phyloP scores from a whole-genome alignment of 2,888 invertebrate genomes.

The Xestobium rufovillosum region DNA sequence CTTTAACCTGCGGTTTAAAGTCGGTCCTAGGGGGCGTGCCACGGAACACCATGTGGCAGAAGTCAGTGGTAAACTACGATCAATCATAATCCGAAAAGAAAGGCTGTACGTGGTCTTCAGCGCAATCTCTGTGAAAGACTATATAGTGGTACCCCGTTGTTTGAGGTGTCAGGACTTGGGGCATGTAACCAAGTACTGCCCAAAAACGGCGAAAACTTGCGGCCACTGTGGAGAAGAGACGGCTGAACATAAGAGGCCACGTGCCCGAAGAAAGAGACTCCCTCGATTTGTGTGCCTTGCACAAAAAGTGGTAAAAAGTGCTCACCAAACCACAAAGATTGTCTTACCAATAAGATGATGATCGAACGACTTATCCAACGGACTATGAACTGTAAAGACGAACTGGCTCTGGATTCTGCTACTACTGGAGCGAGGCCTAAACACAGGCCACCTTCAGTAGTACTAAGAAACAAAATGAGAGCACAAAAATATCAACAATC shows the following conservation, averaged over 20 bases:
- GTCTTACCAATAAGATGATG: no score
- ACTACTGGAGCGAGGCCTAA: no score
- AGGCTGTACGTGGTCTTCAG: no score
- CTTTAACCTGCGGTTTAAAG: conserved; percentile 8
- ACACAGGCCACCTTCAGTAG: no score
- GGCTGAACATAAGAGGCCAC: conserved; percentile 4
- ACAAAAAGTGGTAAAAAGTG: conserved; percentile 2
- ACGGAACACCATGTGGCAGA: conserved; percentile 8
- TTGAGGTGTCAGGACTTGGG: conserved; percentile 7
- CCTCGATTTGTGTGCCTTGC: conserved; percentile 8
- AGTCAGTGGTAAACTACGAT: conserved; percentile 1
- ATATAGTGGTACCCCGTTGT: conserved; percentile 9
- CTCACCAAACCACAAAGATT: conserved; percentile 1
- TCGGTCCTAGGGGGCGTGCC: conserved; percentile 8
- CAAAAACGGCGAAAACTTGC: conserved; percentile 2
- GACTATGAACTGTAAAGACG: conserved; percentile 9
- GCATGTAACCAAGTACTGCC: conserved; percentile 6
- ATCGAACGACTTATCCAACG: conserved; percentile 4
- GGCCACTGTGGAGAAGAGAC: conserved; percentile 7
- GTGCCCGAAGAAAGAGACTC: conserved; percentile 5
- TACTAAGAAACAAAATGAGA: no score
- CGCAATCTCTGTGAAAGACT: conserved; percentile 5
- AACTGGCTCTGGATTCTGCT: no score
- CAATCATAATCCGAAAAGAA: no score
- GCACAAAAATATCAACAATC: no score